These are phyloP conservation scores for Leuctra nigra DNA, from an alignment of 2,888 invertebrate species.

Conservation along the genomic window DNA sequence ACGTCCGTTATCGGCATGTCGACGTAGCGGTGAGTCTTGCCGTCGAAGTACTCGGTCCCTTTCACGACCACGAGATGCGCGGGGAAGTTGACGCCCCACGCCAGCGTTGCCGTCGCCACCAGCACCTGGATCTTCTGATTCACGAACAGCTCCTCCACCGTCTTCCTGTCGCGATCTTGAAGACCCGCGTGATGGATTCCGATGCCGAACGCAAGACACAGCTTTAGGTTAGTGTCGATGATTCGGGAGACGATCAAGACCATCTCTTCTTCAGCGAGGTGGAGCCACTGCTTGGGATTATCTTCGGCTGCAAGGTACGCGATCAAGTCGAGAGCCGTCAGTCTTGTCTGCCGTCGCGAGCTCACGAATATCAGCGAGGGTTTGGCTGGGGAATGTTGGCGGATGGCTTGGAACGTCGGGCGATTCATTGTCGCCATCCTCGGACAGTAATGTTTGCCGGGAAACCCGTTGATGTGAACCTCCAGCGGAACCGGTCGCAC, in stretches of 20 bases:
- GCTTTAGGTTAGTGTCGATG: conserved; percentile 82
- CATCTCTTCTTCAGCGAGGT: conserved; percentile 80
- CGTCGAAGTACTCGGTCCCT: conserved; percentile 98
- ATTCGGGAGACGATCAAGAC: conserved; percentile 62
- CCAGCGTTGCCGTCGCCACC: conserved; percentile 93
- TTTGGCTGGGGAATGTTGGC: conserved; percentile 84
- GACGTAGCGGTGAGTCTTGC: conserved; percentile 86
- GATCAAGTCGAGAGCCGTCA: conserved; percentile 93
- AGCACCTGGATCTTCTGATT: conserved; percentile 94
- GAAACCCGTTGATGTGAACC: conserved; percentile 90
- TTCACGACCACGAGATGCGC: conserved; percentile 98
- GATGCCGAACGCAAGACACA: conserved; percentile 94
- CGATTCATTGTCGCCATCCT: conserved; percentile 99
- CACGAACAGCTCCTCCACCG: conserved; percentile 90
- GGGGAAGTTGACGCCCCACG: conserved; percentile 99
- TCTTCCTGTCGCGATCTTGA: conserved; percentile 82
- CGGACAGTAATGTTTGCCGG: conserved; percentile 98
- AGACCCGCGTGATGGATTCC: conserved; percentile 98
- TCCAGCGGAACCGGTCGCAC: conserved; percentile 96
- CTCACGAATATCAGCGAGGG: conserved; percentile 94
- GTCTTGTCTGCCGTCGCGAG: conserved; percentile 89
- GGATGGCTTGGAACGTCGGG: conserved; percentile 87
- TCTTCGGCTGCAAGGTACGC: conserved; percentile 84
- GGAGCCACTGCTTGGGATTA: conserved; percentile 92
- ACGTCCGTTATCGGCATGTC: conserved; percentile 99